A percentile compares a stretch with the other conserved stretches of the same genome.
These are phyloP conservation scores for Apotomis capreana DNA, from an alignment of 2,888 invertebrate genomes.

Conservation along the genomic window DNA sequence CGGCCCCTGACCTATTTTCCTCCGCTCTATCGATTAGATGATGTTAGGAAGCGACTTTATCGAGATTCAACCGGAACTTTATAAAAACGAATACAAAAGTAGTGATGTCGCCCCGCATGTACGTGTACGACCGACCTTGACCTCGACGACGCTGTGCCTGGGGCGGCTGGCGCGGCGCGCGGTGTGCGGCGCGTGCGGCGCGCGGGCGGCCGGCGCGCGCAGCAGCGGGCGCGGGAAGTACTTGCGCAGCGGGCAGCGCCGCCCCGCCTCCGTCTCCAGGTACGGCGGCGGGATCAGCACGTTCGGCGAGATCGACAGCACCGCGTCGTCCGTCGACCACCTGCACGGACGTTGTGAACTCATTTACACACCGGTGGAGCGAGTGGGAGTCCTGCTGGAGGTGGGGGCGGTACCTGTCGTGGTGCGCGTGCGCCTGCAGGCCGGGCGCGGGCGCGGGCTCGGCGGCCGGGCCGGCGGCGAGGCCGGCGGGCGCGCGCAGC, in stretches of 20 bases:
- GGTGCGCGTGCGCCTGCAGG: constrained; percentile 70
- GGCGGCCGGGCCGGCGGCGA: constrained; percentile 74
- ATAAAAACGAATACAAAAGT: too few relatives aligned
- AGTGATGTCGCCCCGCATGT: too few relatives aligned
- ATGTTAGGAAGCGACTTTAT: too few relatives aligned
- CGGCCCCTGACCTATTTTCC: too few relatives aligned
- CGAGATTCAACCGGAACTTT: too few relatives aligned
- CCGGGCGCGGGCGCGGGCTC: constrained; percentile 75
- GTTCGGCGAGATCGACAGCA: constrained; percentile 93
- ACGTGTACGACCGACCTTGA: constrained; percentile 38
- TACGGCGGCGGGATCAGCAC: constrained; percentile 93
- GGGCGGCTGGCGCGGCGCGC: constrained; percentile 44
- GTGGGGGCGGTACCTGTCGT: constrained; percentile 58
- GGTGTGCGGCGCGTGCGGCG: constrained; percentile 43
- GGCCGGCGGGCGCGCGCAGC: constrained; percentile 81
- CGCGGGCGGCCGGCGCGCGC: constrained; percentile 46
- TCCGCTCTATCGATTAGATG: too few relatives aligned
- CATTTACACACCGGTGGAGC: background rate
- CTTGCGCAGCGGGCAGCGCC: constrained; percentile 87
- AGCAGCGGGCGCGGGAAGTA: constrained; percentile 82
- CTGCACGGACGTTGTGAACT: constrained; percentile 52
- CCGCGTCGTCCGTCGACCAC: constrained; percentile 83
- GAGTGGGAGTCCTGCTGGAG: too few relatives aligned
- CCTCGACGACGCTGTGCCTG: constrained; percentile 22
- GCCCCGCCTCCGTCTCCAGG: constrained; percentile 92